These are phyloP conservation scores for Arbacia lixula DNA, from an alignment of 53 echinoderm and acorn worm genomes.

Conservation along the genomic window DNA sequence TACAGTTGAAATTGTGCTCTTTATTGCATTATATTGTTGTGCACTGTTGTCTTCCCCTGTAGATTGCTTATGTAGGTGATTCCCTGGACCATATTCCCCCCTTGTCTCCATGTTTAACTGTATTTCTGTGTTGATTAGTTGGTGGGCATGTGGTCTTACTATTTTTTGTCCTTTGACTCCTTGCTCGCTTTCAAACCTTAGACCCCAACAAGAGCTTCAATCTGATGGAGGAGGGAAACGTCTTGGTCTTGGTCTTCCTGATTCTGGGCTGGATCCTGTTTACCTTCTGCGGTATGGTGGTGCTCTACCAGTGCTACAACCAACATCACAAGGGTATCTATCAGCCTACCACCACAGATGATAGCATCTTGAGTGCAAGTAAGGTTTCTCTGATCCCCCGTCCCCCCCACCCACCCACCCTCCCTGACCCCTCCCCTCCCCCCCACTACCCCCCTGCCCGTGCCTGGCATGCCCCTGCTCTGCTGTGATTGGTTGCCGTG, in stretches of 20 bases:
- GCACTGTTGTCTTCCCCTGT: too few relatives aligned
- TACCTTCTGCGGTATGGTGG: slow-evolving; percentile 71
- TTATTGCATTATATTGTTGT: too few relatives aligned
- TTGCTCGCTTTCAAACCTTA: not conserved
- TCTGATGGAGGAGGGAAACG: slow-evolving; percentile 43
- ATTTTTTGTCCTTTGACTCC: too few relatives aligned
- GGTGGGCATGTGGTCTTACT: not conserved
- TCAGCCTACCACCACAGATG: slow-evolving; percentile 82
- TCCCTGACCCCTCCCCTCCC: not conserved
- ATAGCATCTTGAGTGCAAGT: slow-evolving; percentile 92
- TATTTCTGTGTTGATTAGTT: too few relatives aligned
- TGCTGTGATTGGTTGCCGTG: too few relatives aligned
- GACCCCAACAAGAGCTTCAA: slow-evolving; percentile 41
- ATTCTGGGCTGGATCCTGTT: slow-evolving; percentile 83
- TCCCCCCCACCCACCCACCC: not conserved
- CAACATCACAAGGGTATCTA: slow-evolving; percentile 91
- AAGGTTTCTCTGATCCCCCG: slow-evolving; percentile 70
- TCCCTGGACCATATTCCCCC: too few relatives aligned
- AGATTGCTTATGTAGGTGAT: too few relatives aligned
- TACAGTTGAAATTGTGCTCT: too few relatives aligned
- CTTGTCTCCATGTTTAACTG: too few relatives aligned
- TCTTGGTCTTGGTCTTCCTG: slow-evolving; percentile 73
- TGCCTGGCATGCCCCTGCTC: too few relatives aligned
- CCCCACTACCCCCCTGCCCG: not conserved
- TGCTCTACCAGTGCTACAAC: slow-evolving; percentile 74